Evolutionary conservation across 2,113 vertebrate species (phyloP).

Genomic region (Otocyon megalotis): DNA sequence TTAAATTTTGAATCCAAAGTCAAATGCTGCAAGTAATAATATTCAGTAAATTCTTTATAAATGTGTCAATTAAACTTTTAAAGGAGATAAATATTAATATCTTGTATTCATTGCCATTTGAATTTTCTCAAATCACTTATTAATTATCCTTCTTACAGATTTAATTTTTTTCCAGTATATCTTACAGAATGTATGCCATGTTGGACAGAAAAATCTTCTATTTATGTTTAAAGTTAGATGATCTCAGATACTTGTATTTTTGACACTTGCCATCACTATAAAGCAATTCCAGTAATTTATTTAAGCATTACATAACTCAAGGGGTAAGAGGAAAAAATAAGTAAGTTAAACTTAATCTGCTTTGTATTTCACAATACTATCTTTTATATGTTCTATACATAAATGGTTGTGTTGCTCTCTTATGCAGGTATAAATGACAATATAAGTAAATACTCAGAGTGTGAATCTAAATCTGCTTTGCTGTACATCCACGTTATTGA

Average conservation of each 20-base stretch:
- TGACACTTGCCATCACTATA: neutral
- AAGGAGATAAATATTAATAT: conserved; percentile 66
- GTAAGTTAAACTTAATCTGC: conserved; percentile 26
- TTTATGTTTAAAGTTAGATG: conserved; percentile 12
- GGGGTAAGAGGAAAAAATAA: conserved; percentile 45
- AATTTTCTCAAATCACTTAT: conserved; percentile 19
- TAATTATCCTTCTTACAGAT: conserved; percentile 15
- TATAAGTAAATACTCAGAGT: conserved; percentile 45
- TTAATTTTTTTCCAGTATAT: conserved; percentile 24
- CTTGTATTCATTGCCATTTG: conserved; percentile 60
- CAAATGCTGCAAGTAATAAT: conserved; percentile 47
- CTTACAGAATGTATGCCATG: neutral
- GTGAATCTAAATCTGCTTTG: conserved; percentile 15
- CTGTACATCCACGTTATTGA: conserved; percentile 27
- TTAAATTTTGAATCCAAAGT: conserved; percentile 59
- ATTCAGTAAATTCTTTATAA: conserved; percentile 70
- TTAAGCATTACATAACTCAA: neutral
- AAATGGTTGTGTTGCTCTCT: conserved; percentile 46
- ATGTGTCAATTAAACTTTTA: conserved; percentile 60
- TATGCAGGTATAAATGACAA: neutral
- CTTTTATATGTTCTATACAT: neutral
- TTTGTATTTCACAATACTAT: conserved; percentile 39
- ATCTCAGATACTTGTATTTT: conserved; percentile 38
- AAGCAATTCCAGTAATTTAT: neutral
- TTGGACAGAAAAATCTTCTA: conserved; percentile 2